Evolutionary conservation across 1,140 invertebrate species (phyloP), one percentile per base, ranked within the genome.

Genomic region (Drosophila repleta): DNA sequence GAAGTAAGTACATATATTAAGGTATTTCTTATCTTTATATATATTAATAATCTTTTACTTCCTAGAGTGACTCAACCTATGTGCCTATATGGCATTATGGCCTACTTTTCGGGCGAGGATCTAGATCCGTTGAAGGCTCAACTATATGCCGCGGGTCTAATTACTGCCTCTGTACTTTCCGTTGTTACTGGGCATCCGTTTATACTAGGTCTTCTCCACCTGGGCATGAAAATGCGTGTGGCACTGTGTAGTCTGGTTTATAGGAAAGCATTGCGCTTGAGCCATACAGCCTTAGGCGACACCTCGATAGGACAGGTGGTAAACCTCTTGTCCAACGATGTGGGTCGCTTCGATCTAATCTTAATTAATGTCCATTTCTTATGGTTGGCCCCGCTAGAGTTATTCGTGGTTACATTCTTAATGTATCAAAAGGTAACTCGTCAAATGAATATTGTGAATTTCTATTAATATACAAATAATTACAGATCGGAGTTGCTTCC

Each of bases 301-400:
- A 96, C 96, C 1, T 96, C 96, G 4, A 94, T 95, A 1, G 97
- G 97, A 1, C 96, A 97, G 92, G 94, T 97, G 43, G 87, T 90
- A 1, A 95, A 95, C 75, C 90, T 95, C 1, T 90, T 95, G 74
- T 94, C 95, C 21, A 95, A 95, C 79, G 95, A 95, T 66, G 79
- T 92, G 4, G 91, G 81, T 3, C 82, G 92, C 7, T 92, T 93
- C 43, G 92, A 93, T 64, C 45, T 74, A 15, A 79, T 87, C 1
- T 10, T 90, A 11, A 67, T 92, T 10, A 91, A 91, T 65, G 55
- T 93, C 3, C 91, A 93, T 58, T 92, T 82, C 11, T 45, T 93
- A n/a, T 93, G 92, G 92, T 58, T 92, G 37, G 94, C 93, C 0
- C 94, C 94, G 0, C 52, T 94, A 11, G 93, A 95, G 76, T 90